Conservation (phyloP, 2,888 invertebrate genomes). For the Furcula furcula region DNA sequence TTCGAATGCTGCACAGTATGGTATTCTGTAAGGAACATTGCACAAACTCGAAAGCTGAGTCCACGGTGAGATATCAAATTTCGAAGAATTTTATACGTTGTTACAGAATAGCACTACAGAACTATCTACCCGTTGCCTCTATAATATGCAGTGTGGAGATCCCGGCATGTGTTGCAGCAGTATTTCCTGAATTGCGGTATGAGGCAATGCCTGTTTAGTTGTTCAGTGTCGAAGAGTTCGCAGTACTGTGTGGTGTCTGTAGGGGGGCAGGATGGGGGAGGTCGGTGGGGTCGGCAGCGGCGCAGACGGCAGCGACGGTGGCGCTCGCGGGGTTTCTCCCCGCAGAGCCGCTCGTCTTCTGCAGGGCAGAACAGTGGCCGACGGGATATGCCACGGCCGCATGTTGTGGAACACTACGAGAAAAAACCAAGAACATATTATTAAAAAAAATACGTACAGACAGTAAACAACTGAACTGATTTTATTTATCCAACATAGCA, state of each 20-base stretch:
- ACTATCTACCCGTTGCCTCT: conserved; percentile 26
- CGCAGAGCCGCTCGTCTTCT: conserved; percentile 74
- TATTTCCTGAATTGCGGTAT: conserved; percentile 80
- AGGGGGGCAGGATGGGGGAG: conserved; percentile 39
- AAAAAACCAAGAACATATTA: no score
- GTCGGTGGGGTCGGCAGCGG: conserved; percentile 37
- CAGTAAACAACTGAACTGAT: no score
- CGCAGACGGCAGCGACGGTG: conserved; percentile 77
- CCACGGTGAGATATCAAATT: no score
- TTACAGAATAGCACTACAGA: no score
- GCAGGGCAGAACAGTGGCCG: conserved; percentile 80
- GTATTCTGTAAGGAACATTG: no score
- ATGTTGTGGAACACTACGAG: conserved; percentile 85
- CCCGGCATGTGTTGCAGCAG: conserved; percentile 81
- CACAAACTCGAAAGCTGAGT: no score
- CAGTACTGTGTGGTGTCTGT: conserved; percentile 75
- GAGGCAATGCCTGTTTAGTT: conserved; percentile 77
- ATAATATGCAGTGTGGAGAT: conserved; percentile 29
- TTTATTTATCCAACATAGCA: no score
- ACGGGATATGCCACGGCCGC: conserved; percentile 81
- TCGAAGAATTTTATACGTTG: no score
- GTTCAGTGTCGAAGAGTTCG: conserved; percentile 57
- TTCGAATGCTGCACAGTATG: no score
- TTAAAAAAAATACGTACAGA: no score
- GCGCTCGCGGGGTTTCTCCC: conserved; percentile 74